These are phyloP conservation scores for Hippopotamus amphibius DNA, from an alignment of 2,113 vertebrate species.

Conservation along the genomic window DNA sequence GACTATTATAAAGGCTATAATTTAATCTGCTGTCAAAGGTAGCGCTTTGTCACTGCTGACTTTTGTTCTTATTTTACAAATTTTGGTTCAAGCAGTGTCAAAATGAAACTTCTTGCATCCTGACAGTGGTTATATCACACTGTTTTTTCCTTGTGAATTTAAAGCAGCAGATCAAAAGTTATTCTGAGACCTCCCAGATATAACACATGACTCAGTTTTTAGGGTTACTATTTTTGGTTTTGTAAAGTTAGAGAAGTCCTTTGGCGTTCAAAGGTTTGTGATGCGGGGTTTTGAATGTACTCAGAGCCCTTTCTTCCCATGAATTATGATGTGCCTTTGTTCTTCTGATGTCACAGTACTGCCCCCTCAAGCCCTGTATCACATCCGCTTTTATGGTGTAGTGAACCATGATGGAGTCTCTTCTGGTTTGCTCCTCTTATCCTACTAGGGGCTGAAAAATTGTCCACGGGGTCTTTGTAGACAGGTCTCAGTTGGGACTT, in stretches of 20 bases:
- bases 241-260: constrained; percentile 79
- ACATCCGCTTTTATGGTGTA: not conserved
- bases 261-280: constrained; percentile 31
- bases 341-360: not conserved
- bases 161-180: constrained; percentile 83
- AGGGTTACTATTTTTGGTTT: constrained; percentile 82
- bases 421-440: not conserved
- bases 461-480: not conserved
- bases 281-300: constrained; percentile 52
- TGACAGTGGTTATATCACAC: constrained; percentile 78
- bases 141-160: constrained; percentile 84
- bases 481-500: not conserved
- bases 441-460: not conserved
- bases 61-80: constrained; percentile 82
- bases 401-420: not conserved
- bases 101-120: constrained; percentile 74
- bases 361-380: no score
- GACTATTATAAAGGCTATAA: constrained; percentile 28
- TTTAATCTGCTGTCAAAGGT: constrained; percentile 55
- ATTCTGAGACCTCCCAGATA: constrained; percentile 83
- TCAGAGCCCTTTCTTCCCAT: not conserved
- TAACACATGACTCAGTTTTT: constrained; percentile 84
- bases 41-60: constrained; percentile 62
- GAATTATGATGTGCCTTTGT: not conserved
- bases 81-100: constrained; percentile 82